Base-by-base conservation (phyloP, 1,140 invertebrate genomes). In the Berghia stephanieae region DNA sequence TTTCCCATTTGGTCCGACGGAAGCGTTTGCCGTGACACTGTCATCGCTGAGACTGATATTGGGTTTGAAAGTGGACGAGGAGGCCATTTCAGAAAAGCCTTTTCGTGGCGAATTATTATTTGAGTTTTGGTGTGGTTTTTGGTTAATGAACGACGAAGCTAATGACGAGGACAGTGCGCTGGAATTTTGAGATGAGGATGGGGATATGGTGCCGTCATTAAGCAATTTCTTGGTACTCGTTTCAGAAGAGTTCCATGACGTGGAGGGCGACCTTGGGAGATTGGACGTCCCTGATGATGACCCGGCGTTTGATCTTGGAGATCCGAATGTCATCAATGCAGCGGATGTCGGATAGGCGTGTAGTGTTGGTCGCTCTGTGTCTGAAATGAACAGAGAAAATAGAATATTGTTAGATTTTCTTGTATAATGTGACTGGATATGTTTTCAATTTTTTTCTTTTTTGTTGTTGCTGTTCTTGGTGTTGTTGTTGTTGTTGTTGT, bases 11-110 rank as follows among this genome's bases (percentile, higher is more conserved):
- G n/a, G n/a, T 31, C 78, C 83, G 13, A 87, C 82, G 2, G 83
- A 83, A 18, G 86, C 83, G 77, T 87, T 87, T 38, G 85, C 86
- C 27, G 83, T 87, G 40, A 86, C 84, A 80, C 85, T 86, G 78
- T 86, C 86, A 52, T 87, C 86, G 82, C 86, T 87, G 75, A 87
- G 85, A 77, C 85, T 86, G 42, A 87, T 87, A 73, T 87, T 87
- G 42, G 83, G 79, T 38, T 60, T 79, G 75, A 82, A 86, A 76
- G 43, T 57, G 49, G 43, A 13, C 34, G 46, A 3, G 4, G 24
- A n/a, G 3, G 60, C 43, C 31, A 38, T 34, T 10, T 31, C 52
- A 16, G 52, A 6, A 8, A 42, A 38, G 44, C 63, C 78, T 3
- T n/a, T 42, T 16, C 4, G 10, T 10, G 24, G 34, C 27, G 13